Evolutionary conservation across 2,888 invertebrate species (phyloP).

Genomic region (Acrocyrtus sp.): DNA sequence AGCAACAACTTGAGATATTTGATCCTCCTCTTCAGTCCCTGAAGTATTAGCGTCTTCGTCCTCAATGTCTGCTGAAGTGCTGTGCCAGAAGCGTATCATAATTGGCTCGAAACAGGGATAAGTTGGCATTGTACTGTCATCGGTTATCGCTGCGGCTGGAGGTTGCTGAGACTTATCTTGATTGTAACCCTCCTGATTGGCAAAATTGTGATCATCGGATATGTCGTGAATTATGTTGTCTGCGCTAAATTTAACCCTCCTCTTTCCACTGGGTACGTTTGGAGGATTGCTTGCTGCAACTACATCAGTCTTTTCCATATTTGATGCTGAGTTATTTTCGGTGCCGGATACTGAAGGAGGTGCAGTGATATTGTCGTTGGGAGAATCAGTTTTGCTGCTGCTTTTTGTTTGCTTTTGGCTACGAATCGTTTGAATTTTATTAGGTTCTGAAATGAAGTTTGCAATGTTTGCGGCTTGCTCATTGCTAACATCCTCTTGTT

Average conservation of each 20-base stretch:
- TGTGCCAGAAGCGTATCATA: conserved; percentile 54
- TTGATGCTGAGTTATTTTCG: neutral
- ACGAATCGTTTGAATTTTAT: neutral
- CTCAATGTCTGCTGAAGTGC: conserved; percentile 1
- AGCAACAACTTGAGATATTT: conserved; percentile 33
- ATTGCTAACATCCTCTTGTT: conserved; percentile 16
- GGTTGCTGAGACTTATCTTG: conserved; percentile 29
- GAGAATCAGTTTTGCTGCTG: neutral
- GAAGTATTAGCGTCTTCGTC: conserved; percentile 25
- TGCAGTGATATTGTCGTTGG: no score
- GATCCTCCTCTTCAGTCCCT: conserved; percentile 42
- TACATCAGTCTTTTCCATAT: conserved; percentile 28
- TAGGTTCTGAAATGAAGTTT: conserved; percentile 16
- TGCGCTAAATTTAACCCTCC: conserved; percentile 45
- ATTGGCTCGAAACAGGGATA: conserved; percentile 53
- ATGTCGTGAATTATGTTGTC: conserved; percentile 53
- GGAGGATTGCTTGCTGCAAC: neutral
- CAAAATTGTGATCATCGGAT: conserved; percentile 32
- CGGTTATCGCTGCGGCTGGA: conserved; percentile 13
- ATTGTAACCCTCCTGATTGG: conserved; percentile 28
- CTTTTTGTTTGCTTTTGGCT: neutral
- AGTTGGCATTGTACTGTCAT: conserved; percentile 29
- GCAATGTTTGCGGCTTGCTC: neutral
- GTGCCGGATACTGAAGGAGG: neutral
- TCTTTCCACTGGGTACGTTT: neutral